Percentiles rank a stretch among this genome's conserved stretches.
phyloP scores from a whole-genome alignment of 2,113 vertebrate species.

The Anser brachyrhynchus region DNA sequence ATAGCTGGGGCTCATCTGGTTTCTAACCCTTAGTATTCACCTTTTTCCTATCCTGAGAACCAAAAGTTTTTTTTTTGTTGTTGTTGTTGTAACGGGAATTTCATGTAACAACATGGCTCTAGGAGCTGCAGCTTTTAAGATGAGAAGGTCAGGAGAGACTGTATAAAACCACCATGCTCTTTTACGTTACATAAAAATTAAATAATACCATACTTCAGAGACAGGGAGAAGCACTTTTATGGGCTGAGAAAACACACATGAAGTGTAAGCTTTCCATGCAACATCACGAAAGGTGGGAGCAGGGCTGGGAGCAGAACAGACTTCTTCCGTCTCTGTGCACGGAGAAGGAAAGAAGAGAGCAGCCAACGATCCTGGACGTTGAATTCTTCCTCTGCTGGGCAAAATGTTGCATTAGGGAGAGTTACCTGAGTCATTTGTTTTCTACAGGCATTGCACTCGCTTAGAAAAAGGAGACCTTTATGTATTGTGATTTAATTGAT shows the following conservation, averaged over 20 bases:
- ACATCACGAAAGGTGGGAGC: not conserved
- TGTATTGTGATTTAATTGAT: not conserved
- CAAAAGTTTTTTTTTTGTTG: not conserved
- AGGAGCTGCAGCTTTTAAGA: not conserved
- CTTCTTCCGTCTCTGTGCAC: not conserved
- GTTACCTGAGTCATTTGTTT: not conserved
- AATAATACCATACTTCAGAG: conserved; percentile 2
- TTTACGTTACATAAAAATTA: conserved; percentile 14
- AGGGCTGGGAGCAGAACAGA: not conserved
- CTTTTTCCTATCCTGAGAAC: not conserved
- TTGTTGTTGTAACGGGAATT: not conserved
- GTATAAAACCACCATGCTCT: not conserved
- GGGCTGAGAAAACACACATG: conserved; percentile 9
- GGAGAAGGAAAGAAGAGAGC: not conserved
- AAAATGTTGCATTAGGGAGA: not conserved
- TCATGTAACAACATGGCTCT: not conserved
- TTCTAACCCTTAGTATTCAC: not conserved
- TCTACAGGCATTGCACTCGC: not conserved
- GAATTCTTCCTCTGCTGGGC: not conserved
- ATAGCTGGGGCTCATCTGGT: not conserved
- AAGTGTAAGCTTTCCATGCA: not conserved
- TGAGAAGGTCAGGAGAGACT: not conserved
- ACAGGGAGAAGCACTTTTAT: not conserved
- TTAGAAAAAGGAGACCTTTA: not conserved
- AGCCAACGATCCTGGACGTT: not conserved